Evolutionary conservation across 2,113 vertebrate genomes (phyloP).

Genomic region (Marcusenius ussheri): DNA sequence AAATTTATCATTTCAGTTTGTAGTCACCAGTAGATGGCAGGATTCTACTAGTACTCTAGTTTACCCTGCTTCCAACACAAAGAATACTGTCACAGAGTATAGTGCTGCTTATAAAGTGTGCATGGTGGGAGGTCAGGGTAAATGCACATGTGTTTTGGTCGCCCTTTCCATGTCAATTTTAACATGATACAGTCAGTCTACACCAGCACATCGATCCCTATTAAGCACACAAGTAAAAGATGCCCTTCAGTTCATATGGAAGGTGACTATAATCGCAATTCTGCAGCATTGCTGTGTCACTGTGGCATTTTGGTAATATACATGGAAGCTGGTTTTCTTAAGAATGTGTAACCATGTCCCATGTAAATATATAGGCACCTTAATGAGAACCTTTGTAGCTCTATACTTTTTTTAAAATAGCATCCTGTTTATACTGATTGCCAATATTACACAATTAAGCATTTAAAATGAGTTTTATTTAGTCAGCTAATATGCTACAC

Average conservation of each 20-base stretch:
- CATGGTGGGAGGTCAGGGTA: neutral
- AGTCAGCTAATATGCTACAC: neutral
- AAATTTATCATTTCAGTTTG: neutral
- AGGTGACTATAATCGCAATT: neutral
- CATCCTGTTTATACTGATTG: neutral
- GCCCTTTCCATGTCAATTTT: neutral
- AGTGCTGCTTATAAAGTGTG: neutral
- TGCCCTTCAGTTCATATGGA: neutral
- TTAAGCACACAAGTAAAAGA: neutral
- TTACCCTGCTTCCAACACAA: neutral
- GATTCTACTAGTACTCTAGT: neutral
- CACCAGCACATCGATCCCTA: neutral
- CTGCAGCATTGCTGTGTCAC: neutral
- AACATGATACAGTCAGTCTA: neutral
- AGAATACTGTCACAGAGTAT: neutral
- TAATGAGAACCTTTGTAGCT: neutral
- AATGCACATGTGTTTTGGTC: neutral
- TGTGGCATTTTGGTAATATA: neutral
- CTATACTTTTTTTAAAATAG: neutral
- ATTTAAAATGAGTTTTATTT: neutral
- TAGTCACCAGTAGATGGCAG: conserved; percentile 1
- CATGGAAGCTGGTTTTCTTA: neutral
- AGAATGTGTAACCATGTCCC: neutral
- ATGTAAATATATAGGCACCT: neutral
- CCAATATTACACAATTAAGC: neutral